Evolutionary conservation across 2,113 vertebrate genomes (phyloP), one percentile per base, ranked within the genome.

Genomic region (Danio rerio): DNA sequence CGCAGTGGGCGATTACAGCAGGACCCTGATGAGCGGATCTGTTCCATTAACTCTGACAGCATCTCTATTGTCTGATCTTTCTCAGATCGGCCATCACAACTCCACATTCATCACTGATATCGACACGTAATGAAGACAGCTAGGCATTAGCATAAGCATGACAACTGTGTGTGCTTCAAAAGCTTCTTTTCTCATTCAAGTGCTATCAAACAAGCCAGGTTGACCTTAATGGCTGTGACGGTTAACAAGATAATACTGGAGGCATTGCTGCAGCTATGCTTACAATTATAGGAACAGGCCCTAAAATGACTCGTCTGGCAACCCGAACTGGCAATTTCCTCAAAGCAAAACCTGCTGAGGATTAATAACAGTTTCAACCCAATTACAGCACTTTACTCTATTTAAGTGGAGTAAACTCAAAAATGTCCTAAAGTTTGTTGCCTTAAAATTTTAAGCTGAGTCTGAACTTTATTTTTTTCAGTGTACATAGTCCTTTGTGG

Each of bases 141-240:
- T 73, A 82, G 55, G 78, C 80, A 90, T 88, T 84, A 87, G 81
- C 74, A 87, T 82, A 86, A 85, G 18, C 15, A 21, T 86, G 88
- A 72, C 59, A 82, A 7, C 7, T 0, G 20, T 12, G 3, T 63
- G 59, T 21, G 4, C 61, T 69, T 69, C 80, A 78, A 80, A 69
- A 59, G 81, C 83, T 81, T 84, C 81, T 71, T 10, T 79, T 63
- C 50, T 86, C 88, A 89, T 91, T 92, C 89, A 88, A 83, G 59
- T 86, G 85, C 84, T 69, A 80, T 87, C 77, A 31, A 55, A 20
- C 76, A 83, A 47, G 52, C 66, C 53, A 87, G 88, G 88, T 85
- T 63, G 68, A 84, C 85, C 84, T 80, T 66, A 92, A 80, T 68
- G 83, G 85, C 84, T 81, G 42, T 65, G 81, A 88, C 45, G 16